phyloP scores from a whole-genome alignment of 2,113 vertebrate species.

The Hemibagrus wyckioides region DNA sequence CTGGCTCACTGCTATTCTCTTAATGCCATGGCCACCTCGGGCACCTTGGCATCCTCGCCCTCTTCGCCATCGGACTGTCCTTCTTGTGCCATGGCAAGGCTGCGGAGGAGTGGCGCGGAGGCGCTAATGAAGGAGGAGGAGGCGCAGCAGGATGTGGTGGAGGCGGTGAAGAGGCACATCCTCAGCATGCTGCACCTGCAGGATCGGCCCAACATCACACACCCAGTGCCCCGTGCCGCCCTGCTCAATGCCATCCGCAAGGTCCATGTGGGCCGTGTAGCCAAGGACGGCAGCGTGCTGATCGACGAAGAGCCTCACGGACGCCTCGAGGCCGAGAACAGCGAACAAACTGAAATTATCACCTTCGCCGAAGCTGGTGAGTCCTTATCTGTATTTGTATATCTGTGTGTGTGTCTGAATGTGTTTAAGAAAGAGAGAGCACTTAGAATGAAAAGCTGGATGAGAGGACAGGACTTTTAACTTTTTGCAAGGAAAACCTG shows the following conservation, averaged over 20 bases:
- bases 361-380: constrained; percentile 86
- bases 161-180: constrained; percentile 95
- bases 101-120: constrained; percentile 31
- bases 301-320: constrained; percentile 83
- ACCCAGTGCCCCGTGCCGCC: constrained; percentile 89
- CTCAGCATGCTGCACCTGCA: constrained; percentile 96
- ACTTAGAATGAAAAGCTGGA: not conserved
- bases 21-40: constrained; percentile 50
- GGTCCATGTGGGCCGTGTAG: constrained; percentile 90
- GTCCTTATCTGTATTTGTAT: constrained; percentile 28
- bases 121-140: constrained; percentile 76
- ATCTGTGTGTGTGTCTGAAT: constrained; percentile 4
- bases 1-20: constrained; percentile 78
- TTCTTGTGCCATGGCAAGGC: constrained; percentile 78
- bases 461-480: not conserved
- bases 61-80: constrained; percentile 76
- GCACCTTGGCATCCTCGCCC: constrained; percentile 20
- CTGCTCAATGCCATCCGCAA: constrained; percentile 95
- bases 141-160: constrained; percentile 83
- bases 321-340: constrained; percentile 62
- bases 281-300: constrained; percentile 88
- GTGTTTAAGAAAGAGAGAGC: not conserved
- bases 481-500: constrained; percentile 40
- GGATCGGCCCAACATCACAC: constrained; percentile 90
- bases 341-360: constrained; percentile 88